These are phyloP conservation scores for Rhabdophis nuchalis DNA, from an alignment of 2,797 vertebrate genomes.

Conservation along the genomic window DNA sequence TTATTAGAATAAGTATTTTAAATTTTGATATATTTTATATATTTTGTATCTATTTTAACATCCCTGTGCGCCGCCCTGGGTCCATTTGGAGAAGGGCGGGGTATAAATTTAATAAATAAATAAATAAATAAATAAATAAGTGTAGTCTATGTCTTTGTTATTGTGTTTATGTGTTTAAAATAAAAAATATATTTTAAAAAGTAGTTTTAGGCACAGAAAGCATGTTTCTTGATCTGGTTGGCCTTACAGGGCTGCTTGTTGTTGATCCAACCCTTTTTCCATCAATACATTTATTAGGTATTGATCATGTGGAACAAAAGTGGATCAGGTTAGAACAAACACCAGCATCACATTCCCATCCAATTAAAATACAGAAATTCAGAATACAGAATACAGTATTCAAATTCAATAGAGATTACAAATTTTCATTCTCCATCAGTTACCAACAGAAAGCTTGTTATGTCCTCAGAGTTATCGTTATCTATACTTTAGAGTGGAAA, in stretches of 20 bases:
- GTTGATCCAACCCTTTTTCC: neutral
- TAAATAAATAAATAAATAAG: too few species aligned
- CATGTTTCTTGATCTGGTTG: neutral
- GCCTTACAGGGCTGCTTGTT: neutral
- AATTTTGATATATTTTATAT: too few species aligned
- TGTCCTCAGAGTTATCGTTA: constrained; percentile 12
- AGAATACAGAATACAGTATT: too few species aligned
- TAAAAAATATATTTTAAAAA: neutral
- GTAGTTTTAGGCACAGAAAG: neutral
- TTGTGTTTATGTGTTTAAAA: too few species aligned
- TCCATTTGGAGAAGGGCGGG: too few species aligned
- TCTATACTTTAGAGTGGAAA: constrained; percentile 6
- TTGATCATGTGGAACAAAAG: neutral
- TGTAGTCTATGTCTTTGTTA: too few species aligned
- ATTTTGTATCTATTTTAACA: too few species aligned
- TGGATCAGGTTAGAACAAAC: neutral
- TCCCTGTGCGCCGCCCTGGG: too few species aligned
- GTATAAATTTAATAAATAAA: too few species aligned
- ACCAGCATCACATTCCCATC: neutral
- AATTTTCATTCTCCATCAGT: constrained; percentile 4
- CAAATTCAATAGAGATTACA: neutral
- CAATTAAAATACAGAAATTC: neutral
- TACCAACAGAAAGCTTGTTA: neutral
- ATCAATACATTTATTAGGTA: neutral
- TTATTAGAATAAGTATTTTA: too few species aligned